Percentiles rank a stretch among this genome's conserved stretches.
These are phyloP conservation scores for Drosophila merina DNA, from an alignment of 2,888 invertebrate species.

Conservation along the genomic window DNA sequence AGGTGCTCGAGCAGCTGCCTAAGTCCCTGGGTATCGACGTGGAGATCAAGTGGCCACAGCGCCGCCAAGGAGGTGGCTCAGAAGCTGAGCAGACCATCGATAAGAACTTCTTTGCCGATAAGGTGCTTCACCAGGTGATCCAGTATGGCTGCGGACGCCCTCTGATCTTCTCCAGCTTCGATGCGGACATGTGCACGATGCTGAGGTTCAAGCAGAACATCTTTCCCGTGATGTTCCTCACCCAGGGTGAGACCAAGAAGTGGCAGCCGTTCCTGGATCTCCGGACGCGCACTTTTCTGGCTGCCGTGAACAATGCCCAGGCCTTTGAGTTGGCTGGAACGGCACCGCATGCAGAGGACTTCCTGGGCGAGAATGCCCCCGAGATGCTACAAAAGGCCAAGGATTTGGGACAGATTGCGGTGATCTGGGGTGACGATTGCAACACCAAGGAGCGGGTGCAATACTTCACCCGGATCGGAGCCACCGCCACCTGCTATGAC, in stretches of 20 bases:
- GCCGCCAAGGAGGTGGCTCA: conserved; percentile 91
- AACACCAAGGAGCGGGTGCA: conserved; percentile 93
- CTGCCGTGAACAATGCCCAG: conserved; percentile 92
- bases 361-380: conserved; percentile 89
- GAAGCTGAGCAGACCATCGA: conserved; percentile 93
- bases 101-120: conserved; percentile 95
- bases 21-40: conserved; percentile 97
- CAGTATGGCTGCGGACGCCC: conserved; percentile 91
- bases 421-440: conserved; percentile 99
- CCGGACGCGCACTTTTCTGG: conserved; percentile 90
- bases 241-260: conserved; percentile 80
- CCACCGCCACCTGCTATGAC: conserved; percentile 98
- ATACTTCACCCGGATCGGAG: conserved; percentile 93
- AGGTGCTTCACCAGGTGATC: conserved; percentile 92
- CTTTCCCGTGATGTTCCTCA: conserved; percentile 96
- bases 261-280: conserved; percentile 92
- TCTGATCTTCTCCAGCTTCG: conserved; percentile 97
- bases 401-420: conserved; percentile 92
- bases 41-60: conserved; percentile 98
- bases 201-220: conserved; percentile 97
- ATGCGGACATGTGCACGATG: conserved; percentile 98
- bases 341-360: conserved; percentile 96
- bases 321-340: conserved; percentile 94
- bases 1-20: conserved; percentile 92
- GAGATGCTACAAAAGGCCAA: conserved; percentile 89